phyloP scores from a whole-genome alignment of 2,113 vertebrate species.

The Acanthochromis polyacanthus region DNA sequence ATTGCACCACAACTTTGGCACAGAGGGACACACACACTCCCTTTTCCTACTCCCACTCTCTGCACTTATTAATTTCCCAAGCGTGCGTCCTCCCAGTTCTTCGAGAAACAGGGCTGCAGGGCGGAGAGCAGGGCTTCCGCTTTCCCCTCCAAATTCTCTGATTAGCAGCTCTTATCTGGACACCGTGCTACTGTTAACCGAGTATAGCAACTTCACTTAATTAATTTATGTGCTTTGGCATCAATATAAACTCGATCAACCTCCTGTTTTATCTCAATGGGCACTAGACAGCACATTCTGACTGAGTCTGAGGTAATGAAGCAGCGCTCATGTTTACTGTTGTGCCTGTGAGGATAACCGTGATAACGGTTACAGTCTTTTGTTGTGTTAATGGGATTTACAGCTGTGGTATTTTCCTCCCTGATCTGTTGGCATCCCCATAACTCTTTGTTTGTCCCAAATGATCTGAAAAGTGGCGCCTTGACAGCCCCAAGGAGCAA shows the following conservation, averaged over 20 bases:
- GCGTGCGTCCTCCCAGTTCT: conserved; percentile 33
- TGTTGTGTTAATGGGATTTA: conserved; percentile 40
- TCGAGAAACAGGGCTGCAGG: conserved; percentile 7
- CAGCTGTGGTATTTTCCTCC: conserved; percentile 31
- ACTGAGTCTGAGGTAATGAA: not conserved
- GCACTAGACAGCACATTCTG: not conserved
- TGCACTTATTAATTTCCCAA: conserved; percentile 58
- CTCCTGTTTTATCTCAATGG: no score
- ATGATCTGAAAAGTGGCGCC: conserved; percentile 26
- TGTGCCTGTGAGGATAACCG: conserved; percentile 8
- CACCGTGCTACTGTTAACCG: not conserved
- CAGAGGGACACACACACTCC: conserved; percentile 29
- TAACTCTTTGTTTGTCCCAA: conserved; percentile 29
- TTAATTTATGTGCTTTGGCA: not conserved
- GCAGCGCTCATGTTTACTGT: not conserved
- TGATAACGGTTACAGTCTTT: conserved; percentile 18
- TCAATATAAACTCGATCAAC: not conserved
- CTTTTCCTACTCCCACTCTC: conserved; percentile 55
- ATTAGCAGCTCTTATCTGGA: conserved; percentile 51
- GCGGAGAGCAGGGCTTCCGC: conserved; percentile 42
- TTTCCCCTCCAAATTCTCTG: conserved; percentile 18
- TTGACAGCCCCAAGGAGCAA: conserved; percentile 1
- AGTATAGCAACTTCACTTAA: not conserved
- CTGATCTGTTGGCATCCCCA: conserved; percentile 24
- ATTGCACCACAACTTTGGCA: conserved; percentile 35